Evolutionary conservation across 2,113 vertebrate genomes (phyloP), one percentile per base, ranked within the genome.

Genomic region (Neotoma lepida): DNA sequence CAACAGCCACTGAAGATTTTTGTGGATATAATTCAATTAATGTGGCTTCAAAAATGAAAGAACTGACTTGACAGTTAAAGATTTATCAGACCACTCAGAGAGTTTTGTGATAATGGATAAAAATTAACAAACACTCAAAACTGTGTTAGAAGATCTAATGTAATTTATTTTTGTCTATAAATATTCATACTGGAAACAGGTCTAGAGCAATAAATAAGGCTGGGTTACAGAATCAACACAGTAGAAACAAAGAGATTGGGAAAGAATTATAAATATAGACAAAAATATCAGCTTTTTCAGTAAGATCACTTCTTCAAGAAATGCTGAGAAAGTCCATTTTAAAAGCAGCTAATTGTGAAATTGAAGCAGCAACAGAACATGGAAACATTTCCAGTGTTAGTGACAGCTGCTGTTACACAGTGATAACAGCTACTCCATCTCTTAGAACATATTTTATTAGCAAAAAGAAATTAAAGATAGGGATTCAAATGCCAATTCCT

Each of bases 51-150:
- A 82, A 91, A 94, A 76, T 86, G 49, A 96, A 95, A 95, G 64
- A 94, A 74, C 51, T 89, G 66, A 64, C 33, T 66, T 84, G 41
- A 71, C 88, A 91, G 64, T 86, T 66, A 85, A 93, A 86, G 77
- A 85, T 70, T 87, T 85, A 89, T 70, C 41, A 94, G 70, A 87
- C 74, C n/a, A 94, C 81, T 64, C 88, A 86, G 64, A n/a, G 56
- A 91, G 80, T 89, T 92, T 51, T 87, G 24, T 91, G 86, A 61
- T 86, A 41, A 49, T 81, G 30, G 33, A 92, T 68, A 88, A 88
- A 95, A 97, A 77, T 91, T 44, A 95, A 86, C 61, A 93, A 95
- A 93, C 26, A 46, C 80, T 74, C 44, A 68, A 88, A 96, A 91
- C 46, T 68, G 84, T 30, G 46, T 61, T 89, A 91, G 30, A 84